phyloP scores from a whole-genome alignment of 2,888 invertebrate genomes.

The Brachypalpus laphriformis region DNA sequence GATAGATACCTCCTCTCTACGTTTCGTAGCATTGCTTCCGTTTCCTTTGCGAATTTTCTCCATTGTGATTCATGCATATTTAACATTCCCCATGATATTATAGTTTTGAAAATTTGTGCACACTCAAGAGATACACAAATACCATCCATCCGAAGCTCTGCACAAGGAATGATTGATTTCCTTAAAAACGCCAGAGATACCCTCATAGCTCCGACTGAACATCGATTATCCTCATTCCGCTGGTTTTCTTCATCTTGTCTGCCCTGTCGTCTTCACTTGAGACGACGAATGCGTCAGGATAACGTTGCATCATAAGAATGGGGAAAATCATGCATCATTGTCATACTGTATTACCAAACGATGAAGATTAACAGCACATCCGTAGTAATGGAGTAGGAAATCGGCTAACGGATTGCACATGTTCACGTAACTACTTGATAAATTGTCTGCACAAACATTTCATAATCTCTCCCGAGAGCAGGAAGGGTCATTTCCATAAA shows the following conservation, averaged over 20 bases:
- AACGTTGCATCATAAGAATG: background rate
- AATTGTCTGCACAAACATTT: slow-evolving; percentile 38
- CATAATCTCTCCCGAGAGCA: background rate
- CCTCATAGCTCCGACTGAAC: background rate
- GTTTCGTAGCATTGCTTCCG: background rate
- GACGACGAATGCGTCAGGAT: slow-evolving; percentile 17
- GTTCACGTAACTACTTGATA: slow-evolving; percentile 40
- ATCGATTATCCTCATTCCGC: slow-evolving; percentile 25
- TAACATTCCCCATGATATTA: background rate
- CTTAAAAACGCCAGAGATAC: background rate
- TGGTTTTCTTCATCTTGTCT: background rate
- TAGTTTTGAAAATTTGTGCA: background rate
- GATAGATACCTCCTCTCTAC: too few species aligned
- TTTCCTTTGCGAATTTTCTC: background rate
- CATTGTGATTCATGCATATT: background rate
- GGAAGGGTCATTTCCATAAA: background rate
- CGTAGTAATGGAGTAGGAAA: slow-evolving; percentile 25
- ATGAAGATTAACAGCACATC: slow-evolving; percentile 36
- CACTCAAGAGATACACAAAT: background rate
- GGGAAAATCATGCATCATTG: slow-evolving; percentile 62
- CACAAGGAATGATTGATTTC: slow-evolving; percentile 58
- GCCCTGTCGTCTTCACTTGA: slow-evolving; percentile 3
- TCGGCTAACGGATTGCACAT: slow-evolving; percentile 27
- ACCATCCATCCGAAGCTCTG: slow-evolving; percentile 13
- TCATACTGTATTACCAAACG: slow-evolving; percentile 49